Evolutionary conservation across 2,888 invertebrate species (phyloP).

Genomic region (Parapristionchus giblindavisi): DNA sequence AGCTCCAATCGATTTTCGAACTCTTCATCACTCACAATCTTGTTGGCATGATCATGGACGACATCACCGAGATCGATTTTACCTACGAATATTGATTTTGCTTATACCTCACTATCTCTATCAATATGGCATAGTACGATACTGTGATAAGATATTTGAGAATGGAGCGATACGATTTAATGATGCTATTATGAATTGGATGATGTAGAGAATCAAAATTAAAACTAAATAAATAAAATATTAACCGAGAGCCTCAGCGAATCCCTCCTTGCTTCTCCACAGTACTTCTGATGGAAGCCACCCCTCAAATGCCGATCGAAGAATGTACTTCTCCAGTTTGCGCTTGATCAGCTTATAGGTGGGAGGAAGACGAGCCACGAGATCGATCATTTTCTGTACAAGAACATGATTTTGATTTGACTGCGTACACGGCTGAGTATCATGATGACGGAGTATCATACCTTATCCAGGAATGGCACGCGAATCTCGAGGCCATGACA

Average conservation of each 20-base stretch:
- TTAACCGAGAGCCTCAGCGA: conserved; percentile 65
- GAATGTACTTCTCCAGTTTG: conserved; percentile 64
- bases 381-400: conserved; percentile 60
- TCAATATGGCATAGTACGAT: too few relatives aligned
- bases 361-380: conserved; percentile 63
- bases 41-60: conserved; percentile 53
- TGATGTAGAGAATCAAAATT: not conserved
- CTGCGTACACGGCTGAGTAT: not conserved
- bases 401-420: not conserved
- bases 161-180: too few relatives aligned
- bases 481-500: conserved; percentile 69
- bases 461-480: conserved; percentile 68
- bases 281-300: conserved; percentile 67
- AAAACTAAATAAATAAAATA: not conserved
- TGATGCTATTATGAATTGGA: too few relatives aligned
- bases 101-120: not conserved
- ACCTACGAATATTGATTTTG: conserved; percentile 38
- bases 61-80: conserved; percentile 67
- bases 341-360: conserved; percentile 63
- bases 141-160: too few relatives aligned
- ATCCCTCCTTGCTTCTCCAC: conserved; percentile 69
- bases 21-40: conserved; percentile 54
- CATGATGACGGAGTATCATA: too few relatives aligned
- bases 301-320: conserved; percentile 58
- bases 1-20: conserved; percentile 50